Percentiles rank a stretch among this genome's conserved stretches.
Conservation (phyloP, 2,113 vertebrate genomes). For the Psephotus haematonotus region DNA sequence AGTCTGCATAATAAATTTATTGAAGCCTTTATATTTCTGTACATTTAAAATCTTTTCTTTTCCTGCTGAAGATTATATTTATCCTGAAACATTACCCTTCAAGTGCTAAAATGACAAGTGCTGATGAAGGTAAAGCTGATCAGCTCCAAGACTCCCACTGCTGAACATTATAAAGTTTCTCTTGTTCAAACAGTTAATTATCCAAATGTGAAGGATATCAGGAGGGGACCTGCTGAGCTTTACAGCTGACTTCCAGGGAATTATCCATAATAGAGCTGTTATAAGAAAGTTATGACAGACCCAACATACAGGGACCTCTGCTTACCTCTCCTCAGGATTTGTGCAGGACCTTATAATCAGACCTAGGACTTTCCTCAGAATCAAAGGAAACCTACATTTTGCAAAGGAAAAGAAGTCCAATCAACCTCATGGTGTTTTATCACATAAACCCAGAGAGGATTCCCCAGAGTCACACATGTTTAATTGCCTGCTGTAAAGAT, state of each 20-base stretch:
- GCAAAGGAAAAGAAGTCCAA: slow-evolving; percentile 13
- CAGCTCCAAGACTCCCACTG: slow-evolving; percentile 54
- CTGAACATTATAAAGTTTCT: slow-evolving; percentile 67
- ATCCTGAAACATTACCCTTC: slow-evolving; percentile 54
- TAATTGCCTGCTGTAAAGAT: slow-evolving; percentile 46
- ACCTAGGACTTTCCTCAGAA: slow-evolving; percentile 47
- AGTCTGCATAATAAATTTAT: slow-evolving; percentile 29
- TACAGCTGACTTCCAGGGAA: slow-evolving; percentile 51
- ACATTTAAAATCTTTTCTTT: slow-evolving; percentile 59
- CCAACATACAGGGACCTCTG: slow-evolving; percentile 26
- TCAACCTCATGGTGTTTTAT: slow-evolving; percentile 52
- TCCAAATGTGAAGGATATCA: slow-evolving; percentile 61
- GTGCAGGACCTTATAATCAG: slow-evolving; percentile 39
- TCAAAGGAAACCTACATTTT: slow-evolving; percentile 52
- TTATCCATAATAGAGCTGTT: slow-evolving; percentile 54
- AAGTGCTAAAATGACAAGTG: slow-evolving; percentile 66
- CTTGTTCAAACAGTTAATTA: slow-evolving; percentile 72
- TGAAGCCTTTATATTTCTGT: slow-evolving; percentile 44
- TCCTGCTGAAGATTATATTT: slow-evolving; percentile 51
- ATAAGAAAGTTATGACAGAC: slow-evolving; percentile 50
- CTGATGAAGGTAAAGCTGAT: slow-evolving; percentile 63
- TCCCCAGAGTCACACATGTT: slow-evolving; percentile 48
- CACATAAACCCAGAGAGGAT: slow-evolving; percentile 54
- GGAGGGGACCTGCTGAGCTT: slow-evolving; percentile 52
- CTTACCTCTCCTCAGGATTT: slow-evolving; percentile 57